Percentiles rank a stretch among this genome's conserved stretches.
phyloP scores from a whole-genome alignment of 53 echinoderm and acorn worm species.

The Mesocentrotus franciscanus region DNA sequence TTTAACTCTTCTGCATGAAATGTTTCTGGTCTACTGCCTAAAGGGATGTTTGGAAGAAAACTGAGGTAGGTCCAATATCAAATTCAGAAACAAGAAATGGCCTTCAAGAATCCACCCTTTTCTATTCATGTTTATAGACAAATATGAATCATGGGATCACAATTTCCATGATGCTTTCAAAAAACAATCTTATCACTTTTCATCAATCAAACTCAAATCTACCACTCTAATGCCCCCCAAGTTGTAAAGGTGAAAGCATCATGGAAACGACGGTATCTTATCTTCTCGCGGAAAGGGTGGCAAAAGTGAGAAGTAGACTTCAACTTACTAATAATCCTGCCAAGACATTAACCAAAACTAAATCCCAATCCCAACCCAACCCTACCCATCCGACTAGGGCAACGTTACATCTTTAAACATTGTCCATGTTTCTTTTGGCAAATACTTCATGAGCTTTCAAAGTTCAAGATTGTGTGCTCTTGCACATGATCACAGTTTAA shows the following conservation, averaged over 20 bases:
- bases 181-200: background rate
- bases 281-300: slow-evolving; percentile 54
- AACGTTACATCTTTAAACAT: background rate
- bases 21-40: slow-evolving; percentile 44
- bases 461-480: background rate
- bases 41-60: slow-evolving; percentile 56
- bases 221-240: background rate
- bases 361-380: slow-evolving; percentile 6
- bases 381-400: background rate
- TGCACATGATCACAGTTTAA: background rate
- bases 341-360: slow-evolving; percentile 5
- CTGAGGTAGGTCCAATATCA: slow-evolving; percentile 64
- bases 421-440: slow-evolving; percentile 55
- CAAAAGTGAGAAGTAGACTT: slow-evolving; percentile 35
- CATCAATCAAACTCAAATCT: background rate
- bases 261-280: background rate
- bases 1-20: slow-evolving; percentile 54
- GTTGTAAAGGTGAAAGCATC: background rate
- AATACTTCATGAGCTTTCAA: background rate
- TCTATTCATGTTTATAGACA: background rate
- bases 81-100: slow-evolving; percentile 47
- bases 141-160: background rate
- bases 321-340: slow-evolving; percentile 36
- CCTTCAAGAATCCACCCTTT: slow-evolving; percentile 58
- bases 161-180: slow-evolving; percentile 22